A percentile compares a stretch with the other conserved stretches of the same genome.
These are phyloP conservation scores for Drosophila cardini DNA, from an alignment of 1,140 invertebrate species.

Conservation along the genomic window DNA sequence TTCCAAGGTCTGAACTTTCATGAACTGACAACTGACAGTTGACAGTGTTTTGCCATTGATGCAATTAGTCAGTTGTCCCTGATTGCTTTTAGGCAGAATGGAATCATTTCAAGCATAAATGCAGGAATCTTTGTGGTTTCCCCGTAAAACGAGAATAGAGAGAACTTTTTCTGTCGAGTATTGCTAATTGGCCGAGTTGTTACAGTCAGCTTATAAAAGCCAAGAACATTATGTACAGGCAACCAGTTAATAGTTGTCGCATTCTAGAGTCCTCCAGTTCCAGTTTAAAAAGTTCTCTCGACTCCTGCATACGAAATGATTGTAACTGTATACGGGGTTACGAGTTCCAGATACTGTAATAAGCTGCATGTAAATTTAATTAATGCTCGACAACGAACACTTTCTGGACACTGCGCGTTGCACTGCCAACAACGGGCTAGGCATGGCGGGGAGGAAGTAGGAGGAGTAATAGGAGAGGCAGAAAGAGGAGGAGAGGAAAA, in stretches of 20 bases:
- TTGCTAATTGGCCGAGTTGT: conserved; percentile 17
- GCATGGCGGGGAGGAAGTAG: not conserved
- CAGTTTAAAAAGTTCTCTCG: no score
- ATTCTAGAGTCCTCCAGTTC: not conserved
- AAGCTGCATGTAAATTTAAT: conserved; percentile 40
- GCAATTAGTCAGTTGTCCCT: not conserved
- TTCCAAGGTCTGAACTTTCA: no score
- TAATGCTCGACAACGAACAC: conserved; percentile 31
- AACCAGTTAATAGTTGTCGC: not conserved
- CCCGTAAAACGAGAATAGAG: not conserved
- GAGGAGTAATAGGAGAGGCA: not conserved
- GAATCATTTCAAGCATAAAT: conserved; percentile 7
- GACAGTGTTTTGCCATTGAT: not conserved
- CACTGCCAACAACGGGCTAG: conserved; percentile 47
- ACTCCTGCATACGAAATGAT: not conserved
- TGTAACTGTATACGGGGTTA: not conserved
- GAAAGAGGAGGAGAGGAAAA: no score
- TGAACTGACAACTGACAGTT: no score
- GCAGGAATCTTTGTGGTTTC: not conserved
- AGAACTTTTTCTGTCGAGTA: not conserved
- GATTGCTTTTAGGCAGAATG: not conserved
- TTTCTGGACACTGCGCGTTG: conserved; percentile 17
- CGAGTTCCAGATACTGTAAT: conserved; percentile 9
- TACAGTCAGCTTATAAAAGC: not conserved
- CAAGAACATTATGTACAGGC: not conserved